Evolutionary conservation across 2,888 invertebrate genomes (phyloP).

Genomic region (Zaprionus bogoriensis): DNA sequence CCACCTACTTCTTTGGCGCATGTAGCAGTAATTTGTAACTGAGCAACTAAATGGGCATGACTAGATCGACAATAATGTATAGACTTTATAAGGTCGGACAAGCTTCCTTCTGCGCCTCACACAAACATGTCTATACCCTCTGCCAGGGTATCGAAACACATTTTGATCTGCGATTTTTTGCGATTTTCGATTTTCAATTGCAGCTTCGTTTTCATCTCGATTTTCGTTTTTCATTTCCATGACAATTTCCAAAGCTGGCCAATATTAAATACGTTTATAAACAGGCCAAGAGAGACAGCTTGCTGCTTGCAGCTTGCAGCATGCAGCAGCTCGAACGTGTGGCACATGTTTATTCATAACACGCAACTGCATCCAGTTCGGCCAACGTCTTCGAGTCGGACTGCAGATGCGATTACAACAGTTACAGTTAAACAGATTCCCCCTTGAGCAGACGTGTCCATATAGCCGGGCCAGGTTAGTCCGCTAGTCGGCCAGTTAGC

Average conservation of each 20-base stretch:
- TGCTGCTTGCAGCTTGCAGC: not conserved
- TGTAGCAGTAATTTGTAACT: no score
- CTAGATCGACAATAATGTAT: no score
- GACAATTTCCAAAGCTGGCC: constrained; percentile 41
- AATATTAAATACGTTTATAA: constrained; percentile 39
- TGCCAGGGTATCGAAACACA: no score
- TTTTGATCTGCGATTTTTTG: constrained; percentile 35
- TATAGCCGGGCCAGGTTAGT: constrained; percentile 33
- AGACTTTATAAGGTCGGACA: no score
- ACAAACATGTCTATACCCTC: no score
- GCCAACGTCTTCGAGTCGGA: not conserved
- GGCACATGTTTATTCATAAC: constrained; percentile 71
- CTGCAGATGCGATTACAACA: constrained; percentile 19
- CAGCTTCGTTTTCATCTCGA: constrained; percentile 40
- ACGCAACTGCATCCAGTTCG: constrained; percentile 42
- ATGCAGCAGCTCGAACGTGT: constrained; percentile 38
- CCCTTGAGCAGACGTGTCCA: constrained; percentile 26
- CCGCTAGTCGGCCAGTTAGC: not conserved
- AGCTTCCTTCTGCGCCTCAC: no score
- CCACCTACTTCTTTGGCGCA: no score
- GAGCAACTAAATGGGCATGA: no score
- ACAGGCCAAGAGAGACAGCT: constrained; percentile 30
- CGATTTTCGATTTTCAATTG: constrained; percentile 16
- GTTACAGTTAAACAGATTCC: constrained; percentile 25
- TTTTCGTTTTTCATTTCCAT: constrained; percentile 42